Percentiles rank a stretch among this genome's conserved stretches.
phyloP scores from a whole-genome alignment of 1,140 invertebrate genomes.

The Apis cerana region DNA sequence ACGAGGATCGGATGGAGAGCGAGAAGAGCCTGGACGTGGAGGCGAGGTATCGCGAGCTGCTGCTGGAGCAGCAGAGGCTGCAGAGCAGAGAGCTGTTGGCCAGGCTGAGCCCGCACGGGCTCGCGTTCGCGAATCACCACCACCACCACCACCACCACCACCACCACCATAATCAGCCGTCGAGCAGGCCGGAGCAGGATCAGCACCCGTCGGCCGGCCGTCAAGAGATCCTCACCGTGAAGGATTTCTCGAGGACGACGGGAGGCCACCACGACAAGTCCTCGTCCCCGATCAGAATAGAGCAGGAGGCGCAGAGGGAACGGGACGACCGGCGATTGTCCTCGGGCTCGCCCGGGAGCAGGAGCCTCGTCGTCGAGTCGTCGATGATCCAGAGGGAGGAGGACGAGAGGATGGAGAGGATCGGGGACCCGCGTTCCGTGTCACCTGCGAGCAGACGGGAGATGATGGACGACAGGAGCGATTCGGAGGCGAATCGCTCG shows the following conservation, averaged over 20 bases:
- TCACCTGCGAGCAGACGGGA: constrained; percentile 72
- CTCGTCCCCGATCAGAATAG: constrained; percentile 73
- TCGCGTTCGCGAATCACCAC: constrained; percentile 57
- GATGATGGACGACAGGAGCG: constrained; percentile 75
- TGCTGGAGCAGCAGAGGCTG: constrained; percentile 76
- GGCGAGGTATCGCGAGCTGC: constrained; percentile 72
- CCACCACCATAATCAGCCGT: constrained; percentile 36
- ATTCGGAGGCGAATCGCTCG: constrained; percentile 77
- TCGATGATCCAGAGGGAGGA: constrained; percentile 55
- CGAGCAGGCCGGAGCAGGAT: constrained; percentile 59
- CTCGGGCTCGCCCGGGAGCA: constrained; percentile 51
- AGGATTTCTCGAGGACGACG: constrained; percentile 74
- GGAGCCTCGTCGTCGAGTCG: constrained; percentile 40
- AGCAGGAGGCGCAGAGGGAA: constrained; percentile 59
- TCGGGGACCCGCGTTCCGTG: constrained; percentile 66
- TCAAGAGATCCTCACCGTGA: constrained; percentile 74
- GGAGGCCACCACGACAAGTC: constrained; percentile 72
- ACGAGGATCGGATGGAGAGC: constrained; percentile 53
- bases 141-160: constrained; percentile 62
- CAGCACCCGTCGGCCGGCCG: constrained; percentile 56
- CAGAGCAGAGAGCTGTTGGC: constrained; percentile 75
- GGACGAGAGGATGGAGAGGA: constrained; percentile 64
- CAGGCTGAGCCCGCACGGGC: constrained; percentile 73
- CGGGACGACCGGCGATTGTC: constrained; percentile 54
- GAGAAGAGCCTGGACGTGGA: constrained; percentile 73